Conservation (phyloP, 2,797 vertebrate genomes). For the Gila robusta region DNA sequence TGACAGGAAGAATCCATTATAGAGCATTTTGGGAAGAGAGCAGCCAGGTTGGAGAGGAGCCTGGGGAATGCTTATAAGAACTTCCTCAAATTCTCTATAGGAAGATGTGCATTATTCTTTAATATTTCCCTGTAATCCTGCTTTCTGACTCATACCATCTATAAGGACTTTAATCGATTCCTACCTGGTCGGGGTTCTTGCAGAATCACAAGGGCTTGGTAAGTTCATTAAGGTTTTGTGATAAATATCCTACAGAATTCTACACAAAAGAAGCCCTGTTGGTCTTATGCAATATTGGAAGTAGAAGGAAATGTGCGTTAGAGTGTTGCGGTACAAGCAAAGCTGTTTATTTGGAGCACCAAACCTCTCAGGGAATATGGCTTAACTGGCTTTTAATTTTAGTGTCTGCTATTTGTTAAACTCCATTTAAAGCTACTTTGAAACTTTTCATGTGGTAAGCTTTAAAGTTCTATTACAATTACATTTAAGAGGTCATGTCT, state of each 20-base stretch:
- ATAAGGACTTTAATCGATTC: background rate
- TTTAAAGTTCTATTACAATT: background rate
- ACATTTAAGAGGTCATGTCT: background rate
- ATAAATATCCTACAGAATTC: slow-evolving; percentile 14
- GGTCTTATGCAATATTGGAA: slow-evolving; percentile 12
- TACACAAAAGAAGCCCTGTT: background rate
- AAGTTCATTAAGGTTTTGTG: slow-evolving; percentile 10
- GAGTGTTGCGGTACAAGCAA: slow-evolving; percentile 22
- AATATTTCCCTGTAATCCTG: slow-evolving; percentile 40
- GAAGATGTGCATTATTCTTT: slow-evolving; percentile 64
- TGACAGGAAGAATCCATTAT: slow-evolving; percentile 52
- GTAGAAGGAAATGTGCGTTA: background rate
- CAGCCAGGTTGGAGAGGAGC: slow-evolving; percentile 37
- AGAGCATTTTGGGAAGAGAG: slow-evolving; percentile 23
- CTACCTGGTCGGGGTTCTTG: slow-evolving; percentile 9
- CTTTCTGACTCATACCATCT: slow-evolving; percentile 7
- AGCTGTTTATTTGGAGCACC: slow-evolving; percentile 31
- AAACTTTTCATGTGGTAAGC: slow-evolving; percentile 2
- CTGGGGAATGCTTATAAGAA: slow-evolving; percentile 61
- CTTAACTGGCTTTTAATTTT: slow-evolving; percentile 42
- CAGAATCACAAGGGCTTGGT: slow-evolving; percentile 1
- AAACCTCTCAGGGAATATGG: slow-evolving; percentile 4
- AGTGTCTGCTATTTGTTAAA: slow-evolving; percentile 21
- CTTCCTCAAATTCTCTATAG: slow-evolving; percentile 63
- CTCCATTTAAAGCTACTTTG: slow-evolving; percentile 24